Conservation (phyloP, 2,113 vertebrate genomes). For the Nothocercus julius region DNA sequence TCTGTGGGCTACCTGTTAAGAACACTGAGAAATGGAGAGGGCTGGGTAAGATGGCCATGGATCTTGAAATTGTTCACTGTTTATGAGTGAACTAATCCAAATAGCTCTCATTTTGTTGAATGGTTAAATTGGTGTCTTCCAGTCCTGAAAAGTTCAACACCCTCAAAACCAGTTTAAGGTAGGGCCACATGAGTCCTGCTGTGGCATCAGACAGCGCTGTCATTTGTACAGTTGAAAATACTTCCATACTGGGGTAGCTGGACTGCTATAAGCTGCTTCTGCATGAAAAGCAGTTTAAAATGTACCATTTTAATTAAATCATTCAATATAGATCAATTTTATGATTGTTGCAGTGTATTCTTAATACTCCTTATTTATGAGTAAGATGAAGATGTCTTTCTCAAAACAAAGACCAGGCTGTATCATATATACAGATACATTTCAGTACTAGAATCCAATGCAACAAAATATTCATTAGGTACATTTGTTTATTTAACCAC, state of each 20-base stretch:
- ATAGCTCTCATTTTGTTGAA: background rate
- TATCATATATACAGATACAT: background rate
- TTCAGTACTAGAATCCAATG: background rate
- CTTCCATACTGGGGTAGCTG: background rate
- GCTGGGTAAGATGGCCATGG: background rate
- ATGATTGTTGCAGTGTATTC: background rate
- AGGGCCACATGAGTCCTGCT: background rate
- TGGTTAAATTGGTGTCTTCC: background rate
- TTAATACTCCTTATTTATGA: background rate
- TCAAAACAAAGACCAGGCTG: background rate
- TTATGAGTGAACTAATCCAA: background rate
- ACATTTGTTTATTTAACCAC: conserved; percentile 38
- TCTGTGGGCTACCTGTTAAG: background rate
- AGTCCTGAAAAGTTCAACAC: background rate
- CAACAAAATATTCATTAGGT: background rate
- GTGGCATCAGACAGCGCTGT: fast-evolving
- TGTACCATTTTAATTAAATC: background rate
- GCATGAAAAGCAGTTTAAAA: background rate
- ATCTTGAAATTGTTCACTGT: fast-evolving
- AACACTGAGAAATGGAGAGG: fast-evolving
- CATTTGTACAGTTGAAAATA: background rate
- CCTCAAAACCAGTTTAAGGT: background rate
- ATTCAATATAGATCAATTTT: background rate
- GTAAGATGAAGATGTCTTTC: background rate
- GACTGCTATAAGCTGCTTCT: background rate